Percentiles rank a stretch among this genome's conserved stretches.
Conservation (phyloP, 2,888 invertebrate species). For the Macropis europaea region DNA sequence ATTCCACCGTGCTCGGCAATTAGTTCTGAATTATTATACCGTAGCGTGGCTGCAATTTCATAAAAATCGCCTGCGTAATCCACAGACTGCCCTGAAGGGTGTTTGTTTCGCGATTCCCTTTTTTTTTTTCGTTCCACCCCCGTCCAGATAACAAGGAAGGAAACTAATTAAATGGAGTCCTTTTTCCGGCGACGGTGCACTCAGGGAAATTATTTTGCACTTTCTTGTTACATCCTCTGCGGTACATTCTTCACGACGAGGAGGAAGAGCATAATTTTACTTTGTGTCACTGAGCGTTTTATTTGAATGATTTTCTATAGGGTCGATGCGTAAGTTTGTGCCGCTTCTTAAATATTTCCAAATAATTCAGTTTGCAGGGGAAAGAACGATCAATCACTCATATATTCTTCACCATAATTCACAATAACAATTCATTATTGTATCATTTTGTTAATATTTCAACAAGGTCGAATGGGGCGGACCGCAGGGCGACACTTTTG, state of each 20-base stretch:
- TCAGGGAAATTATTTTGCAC: conserved; percentile 5
- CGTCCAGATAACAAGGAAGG: neutral
- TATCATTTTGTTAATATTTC: no score
- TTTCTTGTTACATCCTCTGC: neutral
- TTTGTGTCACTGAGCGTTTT: no score
- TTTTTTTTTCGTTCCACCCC: neutral
- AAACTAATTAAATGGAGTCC: conserved; percentile 3
- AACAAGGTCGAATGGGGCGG: no score
- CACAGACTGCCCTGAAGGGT: neutral
- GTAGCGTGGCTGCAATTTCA: conserved; percentile 42
- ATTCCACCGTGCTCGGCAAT: conserved; percentile 45
- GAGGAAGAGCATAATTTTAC: no score
- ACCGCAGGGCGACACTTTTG: no score
- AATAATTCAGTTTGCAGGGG: no score
- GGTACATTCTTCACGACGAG: neutral
- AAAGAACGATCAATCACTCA: no score
- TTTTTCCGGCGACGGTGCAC: neutral
- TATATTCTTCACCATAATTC: no score
- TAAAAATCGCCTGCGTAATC: conserved; percentile 50
- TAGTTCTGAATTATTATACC: conserved; percentile 49
- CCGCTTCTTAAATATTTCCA: no score
- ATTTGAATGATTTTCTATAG: no score
- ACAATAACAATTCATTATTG: no score
- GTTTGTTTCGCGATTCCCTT: neutral
- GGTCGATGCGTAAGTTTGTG: no score